Evolutionary conservation across 2,113 vertebrate species (phyloP).

Genomic region (Corapipo altera): DNA sequence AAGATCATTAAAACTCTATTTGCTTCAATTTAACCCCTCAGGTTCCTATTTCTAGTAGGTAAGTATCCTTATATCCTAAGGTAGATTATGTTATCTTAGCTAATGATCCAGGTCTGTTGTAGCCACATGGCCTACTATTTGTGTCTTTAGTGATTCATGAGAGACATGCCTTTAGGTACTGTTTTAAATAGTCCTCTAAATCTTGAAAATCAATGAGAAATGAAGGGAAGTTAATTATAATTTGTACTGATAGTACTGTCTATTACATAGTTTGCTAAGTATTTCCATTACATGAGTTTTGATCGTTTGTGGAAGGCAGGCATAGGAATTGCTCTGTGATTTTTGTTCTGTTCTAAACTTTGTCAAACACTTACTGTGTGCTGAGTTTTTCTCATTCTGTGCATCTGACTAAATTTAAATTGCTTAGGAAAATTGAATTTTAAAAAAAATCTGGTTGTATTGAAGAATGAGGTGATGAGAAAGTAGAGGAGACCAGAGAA

Average conservation of each 20-base stretch:
- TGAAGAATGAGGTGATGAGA: background rate
- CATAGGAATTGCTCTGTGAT: background rate
- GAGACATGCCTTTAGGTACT: background rate
- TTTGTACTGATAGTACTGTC: background rate
- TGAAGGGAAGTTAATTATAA: constrained; percentile 17
- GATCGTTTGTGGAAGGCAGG: background rate
- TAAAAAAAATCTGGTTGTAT: rapidly evolving
- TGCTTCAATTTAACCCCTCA: background rate
- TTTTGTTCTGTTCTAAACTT: background rate
- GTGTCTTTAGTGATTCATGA: constrained; percentile 11
- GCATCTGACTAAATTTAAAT: background rate
- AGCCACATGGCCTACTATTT: background rate
- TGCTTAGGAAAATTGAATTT: background rate
- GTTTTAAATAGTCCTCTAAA: background rate
- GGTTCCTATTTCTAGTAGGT: background rate
- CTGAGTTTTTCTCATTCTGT: background rate
- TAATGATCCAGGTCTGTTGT: background rate
- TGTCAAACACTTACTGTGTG: background rate
- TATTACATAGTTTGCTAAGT: constrained; percentile 22
- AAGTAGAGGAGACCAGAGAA: background rate
- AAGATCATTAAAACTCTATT: background rate
- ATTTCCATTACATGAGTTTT: background rate
- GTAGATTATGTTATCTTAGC: background rate
- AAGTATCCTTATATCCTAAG: background rate
- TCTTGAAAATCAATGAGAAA: constrained; percentile 30